A percentile compares a stretch with the other conserved stretches of the same genome.
Evolutionary conservation across 1,140 invertebrate genomes (phyloP).

Genomic region (Aleiodes sp.): DNA sequence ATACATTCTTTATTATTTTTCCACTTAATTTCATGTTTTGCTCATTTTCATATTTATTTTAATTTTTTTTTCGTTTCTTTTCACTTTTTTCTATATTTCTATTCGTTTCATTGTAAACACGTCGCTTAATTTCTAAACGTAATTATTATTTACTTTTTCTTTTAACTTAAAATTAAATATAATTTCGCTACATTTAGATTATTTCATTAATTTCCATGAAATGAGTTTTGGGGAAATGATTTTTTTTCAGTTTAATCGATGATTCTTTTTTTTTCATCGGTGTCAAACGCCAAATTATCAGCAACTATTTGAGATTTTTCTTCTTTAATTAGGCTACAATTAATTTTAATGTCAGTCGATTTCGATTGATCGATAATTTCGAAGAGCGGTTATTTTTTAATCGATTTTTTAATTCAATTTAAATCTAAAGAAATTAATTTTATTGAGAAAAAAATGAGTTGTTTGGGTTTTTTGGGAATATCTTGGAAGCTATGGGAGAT

Average conservation of each 20-base stretch:
- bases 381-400: conserved; percentile 7
- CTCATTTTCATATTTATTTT: conserved; percentile 16
- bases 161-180: conserved; percentile 9
- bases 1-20: conserved; percentile 3
- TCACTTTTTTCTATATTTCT: conserved; percentile 36
- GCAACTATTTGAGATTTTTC: background rate
- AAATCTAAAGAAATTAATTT: background rate
- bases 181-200: background rate
- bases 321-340: background rate
- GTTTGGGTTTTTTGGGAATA: background rate
- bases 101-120: conserved; percentile 36
- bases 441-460: background rate
- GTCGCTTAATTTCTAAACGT: conserved; percentile 25
- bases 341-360: conserved; percentile 14
- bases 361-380: conserved; percentile 1
- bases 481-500: too few species aligned
- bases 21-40: background rate
- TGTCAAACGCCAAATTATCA: background rate
- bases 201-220: conserved; percentile 6
- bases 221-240: conserved; percentile 3
- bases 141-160: conserved; percentile 21
- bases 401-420: background rate
- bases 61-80: background rate
- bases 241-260: background rate
- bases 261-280: background rate